phyloP scores from a whole-genome alignment of 2,888 invertebrate species.

The Tinea semifulvella region DNA sequence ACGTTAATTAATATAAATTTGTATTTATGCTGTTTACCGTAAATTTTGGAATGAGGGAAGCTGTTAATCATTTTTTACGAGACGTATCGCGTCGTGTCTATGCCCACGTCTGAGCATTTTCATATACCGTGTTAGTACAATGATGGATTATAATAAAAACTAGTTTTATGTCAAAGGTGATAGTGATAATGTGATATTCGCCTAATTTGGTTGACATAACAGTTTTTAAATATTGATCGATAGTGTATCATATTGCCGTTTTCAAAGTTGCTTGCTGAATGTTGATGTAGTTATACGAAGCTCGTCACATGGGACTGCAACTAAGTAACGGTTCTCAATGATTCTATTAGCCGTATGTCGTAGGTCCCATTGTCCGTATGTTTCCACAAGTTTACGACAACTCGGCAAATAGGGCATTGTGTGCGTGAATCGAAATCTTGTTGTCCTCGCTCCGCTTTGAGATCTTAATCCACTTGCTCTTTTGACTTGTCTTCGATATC shows the following conservation, averaged over 20 bases:
- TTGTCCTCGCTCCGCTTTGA: conserved; percentile 14
- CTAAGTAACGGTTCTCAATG: conserved; percentile 1
- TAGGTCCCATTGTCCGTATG: neutral
- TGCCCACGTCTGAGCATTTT: conserved; percentile 10
- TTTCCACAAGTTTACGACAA: conserved; percentile 11
- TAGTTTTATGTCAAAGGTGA: neutral
- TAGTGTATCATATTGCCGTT: too few species aligned
- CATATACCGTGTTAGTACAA: neutral
- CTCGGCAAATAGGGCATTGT: conserved; percentile 16
- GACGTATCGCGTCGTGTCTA: conserved; percentile 2
- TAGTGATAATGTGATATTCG: neutral
- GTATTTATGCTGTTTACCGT: conserved; percentile 23
- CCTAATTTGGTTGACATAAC: neutral
- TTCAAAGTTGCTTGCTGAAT: conserved; percentile 11
- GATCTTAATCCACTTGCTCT: conserved; percentile 13
- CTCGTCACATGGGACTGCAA: neutral
- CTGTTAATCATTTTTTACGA: conserved; percentile 16
- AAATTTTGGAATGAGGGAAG: conserved; percentile 16
- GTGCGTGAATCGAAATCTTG: conserved; percentile 11
- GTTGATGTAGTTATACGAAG: neutral
- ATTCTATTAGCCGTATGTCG: conserved; percentile 1
- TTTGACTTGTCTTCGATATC: conserved; percentile 1
- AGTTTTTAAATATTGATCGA: neutral
- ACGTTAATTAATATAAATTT: conserved; percentile 52
- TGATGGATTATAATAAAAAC: neutral